Evolutionary conservation across 2,797 vertebrate species (phyloP).

Genomic region (Pipistrellus nathusii): DNA sequence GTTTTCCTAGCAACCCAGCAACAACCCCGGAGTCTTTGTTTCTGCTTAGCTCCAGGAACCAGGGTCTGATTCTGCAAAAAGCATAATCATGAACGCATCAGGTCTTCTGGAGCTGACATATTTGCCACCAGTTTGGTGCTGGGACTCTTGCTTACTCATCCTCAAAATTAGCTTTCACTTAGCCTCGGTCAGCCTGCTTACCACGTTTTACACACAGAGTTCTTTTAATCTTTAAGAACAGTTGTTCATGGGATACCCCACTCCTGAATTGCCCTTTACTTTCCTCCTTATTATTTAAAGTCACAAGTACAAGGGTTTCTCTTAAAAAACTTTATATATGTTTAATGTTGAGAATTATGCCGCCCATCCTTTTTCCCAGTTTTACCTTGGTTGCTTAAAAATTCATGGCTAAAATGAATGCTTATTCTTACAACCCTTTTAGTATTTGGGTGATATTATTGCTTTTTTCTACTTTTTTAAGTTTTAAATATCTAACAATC

Average conservation of each 20-base stretch:
- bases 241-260: neutral
- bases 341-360: neutral
- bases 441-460: neutral
- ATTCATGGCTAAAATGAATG: neutral
- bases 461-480: neutral
- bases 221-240: neutral
- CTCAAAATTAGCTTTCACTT: neutral
- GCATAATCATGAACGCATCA: neutral
- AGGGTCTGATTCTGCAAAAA: neutral
- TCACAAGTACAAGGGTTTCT: neutral
- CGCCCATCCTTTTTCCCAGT: neutral
- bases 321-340: neutral
- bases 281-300: conserved; percentile 2
- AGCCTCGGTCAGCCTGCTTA: neutral
- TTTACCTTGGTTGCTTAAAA: neutral
- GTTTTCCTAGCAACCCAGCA: neutral
- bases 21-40: neutral
- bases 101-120: neutral
- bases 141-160: neutral
- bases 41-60: neutral
- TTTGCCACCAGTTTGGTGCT: too few relatives aligned
- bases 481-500: neutral
- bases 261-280: neutral
- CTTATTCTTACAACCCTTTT: neutral
- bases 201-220: too few relatives aligned